Base-by-base conservation (phyloP, 2,888 invertebrate species). In the Euzophera pinguis region DNA sequence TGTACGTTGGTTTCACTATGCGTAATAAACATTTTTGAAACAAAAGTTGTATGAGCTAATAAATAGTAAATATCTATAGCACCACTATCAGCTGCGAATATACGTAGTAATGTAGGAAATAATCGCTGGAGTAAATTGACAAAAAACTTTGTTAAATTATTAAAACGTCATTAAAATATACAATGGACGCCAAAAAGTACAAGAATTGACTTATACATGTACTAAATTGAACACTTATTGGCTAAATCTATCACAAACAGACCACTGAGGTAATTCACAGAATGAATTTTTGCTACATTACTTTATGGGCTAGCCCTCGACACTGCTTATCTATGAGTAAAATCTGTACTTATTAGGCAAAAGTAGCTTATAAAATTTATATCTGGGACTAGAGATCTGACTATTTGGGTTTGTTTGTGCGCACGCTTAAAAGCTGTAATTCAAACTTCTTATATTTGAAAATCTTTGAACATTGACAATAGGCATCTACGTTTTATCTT, bases 161-260 rank as follows among this genome's bases (percentile, higher is more conserved):
- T 55, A 65, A 56, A 51, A 48, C 58, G 56, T 53, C 53, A 56
- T 65, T 58, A 58, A 63, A 60, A 63, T 64, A 66, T 67, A 67
- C 54, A 71, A 75, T 81, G 82, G 84, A 86, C 84, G 83, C 75
- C 79, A 82, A 84, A 75, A 73, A 76, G 78, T 82, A 81, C 73
- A 76, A 72, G 75, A 87, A 85, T 85, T 87, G 81, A 88, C 87
- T 81, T 84, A 84, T 78, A 81, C 73, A 81, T 71, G 71, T 81
- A 80, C 73, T 84, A 81, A 76, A 79, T 78, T 88, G 89, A 89
- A 90, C 89, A 90, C 89, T 87, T 89, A 90, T 77, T 78, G 88
- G 88, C 88, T 89, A 89, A 82, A 84, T 80, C 85, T 88, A 89
- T 88, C 87, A 89, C 88, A 89, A 82, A 83, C 74, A 84, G 81